Percentiles rank a stretch among this genome's conserved stretches.
Conservation (phyloP, 2,888 invertebrate species). For the Tenthredo mesomela region DNA sequence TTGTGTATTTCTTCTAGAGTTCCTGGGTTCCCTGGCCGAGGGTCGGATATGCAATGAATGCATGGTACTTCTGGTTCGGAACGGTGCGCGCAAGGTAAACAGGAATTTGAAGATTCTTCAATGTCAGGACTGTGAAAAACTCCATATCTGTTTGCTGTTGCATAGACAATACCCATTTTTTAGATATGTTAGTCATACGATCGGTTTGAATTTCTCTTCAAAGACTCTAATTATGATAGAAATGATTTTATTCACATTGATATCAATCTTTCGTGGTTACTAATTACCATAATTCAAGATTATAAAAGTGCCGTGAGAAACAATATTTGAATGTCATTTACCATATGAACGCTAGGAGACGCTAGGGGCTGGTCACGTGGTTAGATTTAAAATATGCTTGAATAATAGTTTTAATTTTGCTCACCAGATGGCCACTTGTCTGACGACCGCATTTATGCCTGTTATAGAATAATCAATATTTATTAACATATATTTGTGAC, state of each 20-base stretch:
- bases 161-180: constrained; percentile 66
- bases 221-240: neutral
- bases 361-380: neutral
- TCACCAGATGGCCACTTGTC: constrained; percentile 5
- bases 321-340: constrained; percentile 33
- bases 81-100: constrained; percentile 62
- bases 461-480: neutral
- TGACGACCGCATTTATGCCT: neutral
- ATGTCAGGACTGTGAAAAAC: constrained; percentile 32
- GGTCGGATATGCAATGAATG: constrained; percentile 54
- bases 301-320: constrained; percentile 25
- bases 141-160: constrained; percentile 59
- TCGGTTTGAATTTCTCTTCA: constrained; percentile 2
- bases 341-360: neutral
- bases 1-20: constrained; percentile 74
- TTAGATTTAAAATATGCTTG: neutral
- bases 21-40: constrained; percentile 72
- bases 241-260: constrained; percentile 31
- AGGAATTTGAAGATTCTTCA: constrained; percentile 57
- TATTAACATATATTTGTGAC: neutral
- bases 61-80: constrained; percentile 50
- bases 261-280: constrained; percentile 25
- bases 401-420: neutral
- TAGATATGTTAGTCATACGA: neutral
- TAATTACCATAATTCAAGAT: constrained; percentile 32